Evolutionary conservation across 2,113 vertebrate genomes (phyloP).

Genomic region (Campylomormyrus numenius): DNA sequence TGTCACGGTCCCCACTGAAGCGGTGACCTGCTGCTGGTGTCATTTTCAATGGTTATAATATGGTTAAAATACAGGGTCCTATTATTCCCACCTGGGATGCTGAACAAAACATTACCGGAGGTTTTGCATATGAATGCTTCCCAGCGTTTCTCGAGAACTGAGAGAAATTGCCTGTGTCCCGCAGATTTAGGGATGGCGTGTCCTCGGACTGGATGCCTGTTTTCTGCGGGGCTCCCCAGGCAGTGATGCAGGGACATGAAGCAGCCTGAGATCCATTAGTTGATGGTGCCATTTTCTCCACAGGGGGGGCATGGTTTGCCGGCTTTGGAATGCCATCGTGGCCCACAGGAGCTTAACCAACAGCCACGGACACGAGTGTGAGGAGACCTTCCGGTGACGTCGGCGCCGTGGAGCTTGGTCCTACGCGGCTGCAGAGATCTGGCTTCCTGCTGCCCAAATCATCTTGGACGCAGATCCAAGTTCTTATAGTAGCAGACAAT

Average conservation of each 20-base stretch:
- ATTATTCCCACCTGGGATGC: background rate
- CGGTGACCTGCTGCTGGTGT: background rate
- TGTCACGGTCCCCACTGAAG: background rate
- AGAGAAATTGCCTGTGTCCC: background rate
- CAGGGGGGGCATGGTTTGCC: constrained; percentile 73
- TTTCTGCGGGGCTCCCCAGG: background rate
- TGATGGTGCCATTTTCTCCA: constrained; percentile 16
- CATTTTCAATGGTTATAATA: background rate
- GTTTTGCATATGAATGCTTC: background rate
- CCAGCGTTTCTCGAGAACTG: background rate
- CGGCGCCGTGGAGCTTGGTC: background rate
- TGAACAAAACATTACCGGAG: background rate
- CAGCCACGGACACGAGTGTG: constrained; percentile 38
- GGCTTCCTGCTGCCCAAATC: background rate
- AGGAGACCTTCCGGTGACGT: constrained; percentile 47
- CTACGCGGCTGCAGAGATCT: background rate
- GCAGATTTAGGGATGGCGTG: background rate
- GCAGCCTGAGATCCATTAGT: background rate
- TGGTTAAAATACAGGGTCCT: background rate
- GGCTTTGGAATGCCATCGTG: constrained; percentile 71
- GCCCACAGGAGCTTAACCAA: constrained; percentile 45
- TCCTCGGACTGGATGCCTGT: background rate
- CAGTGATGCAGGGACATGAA: background rate
- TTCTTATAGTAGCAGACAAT: background rate
- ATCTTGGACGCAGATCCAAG: background rate